Percentiles rank a stretch among this genome's conserved stretches.
These are phyloP conservation scores for Saturnia pavonia DNA, from an alignment of 2,888 invertebrate species.

Conservation along the genomic window DNA sequence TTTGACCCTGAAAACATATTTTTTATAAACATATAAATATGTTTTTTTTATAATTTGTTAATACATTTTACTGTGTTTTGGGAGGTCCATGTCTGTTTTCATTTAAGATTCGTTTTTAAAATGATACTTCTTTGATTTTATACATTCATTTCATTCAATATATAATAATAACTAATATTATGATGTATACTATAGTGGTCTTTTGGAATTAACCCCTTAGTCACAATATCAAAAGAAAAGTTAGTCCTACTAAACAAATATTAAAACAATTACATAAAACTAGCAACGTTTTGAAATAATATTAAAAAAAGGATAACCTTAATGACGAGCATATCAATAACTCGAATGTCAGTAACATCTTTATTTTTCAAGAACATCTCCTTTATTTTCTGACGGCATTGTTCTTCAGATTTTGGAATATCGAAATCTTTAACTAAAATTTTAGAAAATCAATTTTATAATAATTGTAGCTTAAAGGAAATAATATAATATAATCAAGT, in stretches of 20 bases:
- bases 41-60: background rate
- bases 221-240: background rate
- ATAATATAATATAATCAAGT: background rate
- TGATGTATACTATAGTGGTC: too few species aligned
- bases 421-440: constrained; percentile 91
- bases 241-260: background rate
- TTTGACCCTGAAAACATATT: constrained; percentile 95
- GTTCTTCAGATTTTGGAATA: constrained; percentile 87
- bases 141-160: too few species aligned
- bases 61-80: too few species aligned
- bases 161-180: too few species aligned
- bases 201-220: too few species aligned
- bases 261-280: background rate
- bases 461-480: background rate
- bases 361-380: constrained; percentile 90
- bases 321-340: constrained; percentile 90
- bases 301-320: background rate
- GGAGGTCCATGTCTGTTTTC: too few species aligned
- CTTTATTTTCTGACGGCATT: constrained; percentile 87
- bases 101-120: too few species aligned
- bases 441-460: background rate
- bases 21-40: background rate
- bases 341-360: constrained; percentile 90
- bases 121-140: too few species aligned
- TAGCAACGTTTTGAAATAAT: background rate